Evolutionary conservation across 2,797 vertebrate species (phyloP), one percentile per base, ranked within the genome.

Genomic region (Dendrocincla tyrannina): DNA sequence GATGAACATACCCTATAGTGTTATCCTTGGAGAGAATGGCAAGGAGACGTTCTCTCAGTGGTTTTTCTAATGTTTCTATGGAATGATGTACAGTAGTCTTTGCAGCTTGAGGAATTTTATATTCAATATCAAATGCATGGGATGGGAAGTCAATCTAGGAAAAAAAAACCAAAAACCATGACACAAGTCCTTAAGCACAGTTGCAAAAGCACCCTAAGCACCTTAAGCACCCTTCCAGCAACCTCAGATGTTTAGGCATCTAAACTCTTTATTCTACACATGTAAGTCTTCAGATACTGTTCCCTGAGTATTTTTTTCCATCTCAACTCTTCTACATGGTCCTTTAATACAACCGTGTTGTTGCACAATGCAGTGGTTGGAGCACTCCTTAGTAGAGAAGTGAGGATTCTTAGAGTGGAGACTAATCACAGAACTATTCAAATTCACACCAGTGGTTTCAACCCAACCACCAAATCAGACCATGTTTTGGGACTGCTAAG

Each of bases 71-170:
- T 19, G 98, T 97, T 92, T 99, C 99, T 91, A 98, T 95, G 27
- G 98, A 93, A 59, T 97, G 96, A 55, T 97, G 97, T 72, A 98
- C 97, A 17, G 97, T 92, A 89, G 96, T 97, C 39, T 97, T 96
- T 22, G 97, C 96, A 82, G 98, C 97, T 77, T 98, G 98, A 60
- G 99, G 99, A 85, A 97, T 98, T 88, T 98, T 98, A 69, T 99
- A 99, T 82, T 99, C 97, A 94, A 99, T 98, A 64, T 99, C 98
- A 96, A 98, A 97, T 7, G 97, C 23, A 49, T 98, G 98, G 81
- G 95, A 98, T 58, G 99, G 99, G 66, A 99, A 99, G 81, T 99
- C 99, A 98, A 99, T 98, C 99, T 99, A 47, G 17, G 12, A 17
- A 91, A 53, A 94, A 72, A 56, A 66, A 44, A 88, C 79, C 5